phyloP scores from a whole-genome alignment of 2,797 vertebrate genomes.

The Lutjanus argentimaculatus region DNA sequence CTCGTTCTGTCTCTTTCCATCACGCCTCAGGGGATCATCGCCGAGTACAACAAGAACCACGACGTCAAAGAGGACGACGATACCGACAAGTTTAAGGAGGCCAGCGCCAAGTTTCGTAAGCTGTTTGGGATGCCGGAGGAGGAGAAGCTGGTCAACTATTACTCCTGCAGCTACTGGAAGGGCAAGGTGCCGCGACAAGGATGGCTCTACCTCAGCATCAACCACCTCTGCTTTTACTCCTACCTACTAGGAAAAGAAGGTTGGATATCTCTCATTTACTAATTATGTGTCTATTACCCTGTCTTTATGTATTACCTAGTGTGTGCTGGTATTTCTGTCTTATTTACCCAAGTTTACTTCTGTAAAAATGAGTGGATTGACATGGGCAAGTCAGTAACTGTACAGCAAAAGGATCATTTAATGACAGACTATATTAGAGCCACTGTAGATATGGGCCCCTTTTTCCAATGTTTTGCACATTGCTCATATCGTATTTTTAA shows the following conservation, averaged over 20 bases:
- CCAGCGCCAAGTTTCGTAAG: conserved; percentile 94
- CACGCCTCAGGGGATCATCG: conserved; percentile 93
- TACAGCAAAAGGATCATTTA: neutral
- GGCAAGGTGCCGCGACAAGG: conserved; percentile 97
- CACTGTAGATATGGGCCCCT: too few relatives aligned
- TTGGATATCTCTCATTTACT: conserved; percentile 60
- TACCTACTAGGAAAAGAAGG: conserved; percentile 98
- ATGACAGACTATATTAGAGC: neutral
- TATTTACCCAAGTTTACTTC: neutral
- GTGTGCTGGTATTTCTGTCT: neutral
- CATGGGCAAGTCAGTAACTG: neutral
- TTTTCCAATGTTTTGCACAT: neutral
- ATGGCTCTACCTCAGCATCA: conserved; percentile 99
- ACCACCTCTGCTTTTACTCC: conserved; percentile 98
- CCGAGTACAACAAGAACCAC: conserved; percentile 97
- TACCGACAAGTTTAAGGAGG: conserved; percentile 98
- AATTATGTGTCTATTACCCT: neutral
- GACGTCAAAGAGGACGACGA: conserved; percentile 96
- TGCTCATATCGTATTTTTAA: neutral
- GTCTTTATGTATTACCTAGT: neutral
- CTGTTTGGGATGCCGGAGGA: conserved; percentile 98
- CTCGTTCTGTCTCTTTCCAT: neutral
- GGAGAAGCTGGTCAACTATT: conserved; percentile 98
- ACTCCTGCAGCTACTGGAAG: conserved; percentile 99
- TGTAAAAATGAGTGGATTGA: neutral